A percentile compares a stretch with the other conserved stretches of the same genome.
Conservation (phyloP, 2,113 vertebrate species). For the Neodontobutis hainanensis region DNA sequence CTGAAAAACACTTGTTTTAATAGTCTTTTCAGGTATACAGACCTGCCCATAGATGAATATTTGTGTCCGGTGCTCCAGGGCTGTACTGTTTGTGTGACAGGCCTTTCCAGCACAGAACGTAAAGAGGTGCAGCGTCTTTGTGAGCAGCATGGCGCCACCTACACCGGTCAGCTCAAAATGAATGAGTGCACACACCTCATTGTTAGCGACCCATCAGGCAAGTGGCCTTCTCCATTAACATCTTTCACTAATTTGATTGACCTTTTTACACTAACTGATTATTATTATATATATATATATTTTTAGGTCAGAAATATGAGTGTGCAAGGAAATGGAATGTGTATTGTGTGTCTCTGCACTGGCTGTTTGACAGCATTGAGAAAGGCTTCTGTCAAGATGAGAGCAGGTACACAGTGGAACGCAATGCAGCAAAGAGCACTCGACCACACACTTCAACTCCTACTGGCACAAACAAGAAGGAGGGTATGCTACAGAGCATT, state of each 20-base stretch:
- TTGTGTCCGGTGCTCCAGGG: constrained; percentile 89
- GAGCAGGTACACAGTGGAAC: constrained; percentile 82
- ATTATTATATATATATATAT: background rate
- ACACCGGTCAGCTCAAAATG: constrained; percentile 93
- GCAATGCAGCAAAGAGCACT: constrained; percentile 50
- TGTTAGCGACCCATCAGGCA: constrained; percentile 91
- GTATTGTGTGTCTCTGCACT: constrained; percentile 90
- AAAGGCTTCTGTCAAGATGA: constrained; percentile 96
- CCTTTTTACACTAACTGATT: too few species aligned
- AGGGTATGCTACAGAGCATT: constrained; percentile 73
- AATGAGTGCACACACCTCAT: constrained; percentile 98
- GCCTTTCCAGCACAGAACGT: constrained; percentile 85
- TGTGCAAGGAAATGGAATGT: constrained; percentile 96
- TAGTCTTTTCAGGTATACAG: constrained; percentile 86
- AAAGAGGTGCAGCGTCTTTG: constrained; percentile 91
- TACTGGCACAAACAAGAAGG: constrained; percentile 70
- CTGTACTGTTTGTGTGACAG: constrained; percentile 93
- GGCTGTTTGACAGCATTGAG: constrained; percentile 95
- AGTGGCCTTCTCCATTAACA: background rate
- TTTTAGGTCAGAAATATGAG: constrained; percentile 94
- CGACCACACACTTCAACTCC: constrained; percentile 90
- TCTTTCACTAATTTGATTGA: background rate
- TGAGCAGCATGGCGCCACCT: constrained; percentile 86
- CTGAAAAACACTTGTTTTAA: background rate
- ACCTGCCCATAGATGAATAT: constrained; percentile 84